These are phyloP conservation scores for Syngnathus floridae DNA, from an alignment of 2,113 vertebrate species.

Conservation along the genomic window DNA sequence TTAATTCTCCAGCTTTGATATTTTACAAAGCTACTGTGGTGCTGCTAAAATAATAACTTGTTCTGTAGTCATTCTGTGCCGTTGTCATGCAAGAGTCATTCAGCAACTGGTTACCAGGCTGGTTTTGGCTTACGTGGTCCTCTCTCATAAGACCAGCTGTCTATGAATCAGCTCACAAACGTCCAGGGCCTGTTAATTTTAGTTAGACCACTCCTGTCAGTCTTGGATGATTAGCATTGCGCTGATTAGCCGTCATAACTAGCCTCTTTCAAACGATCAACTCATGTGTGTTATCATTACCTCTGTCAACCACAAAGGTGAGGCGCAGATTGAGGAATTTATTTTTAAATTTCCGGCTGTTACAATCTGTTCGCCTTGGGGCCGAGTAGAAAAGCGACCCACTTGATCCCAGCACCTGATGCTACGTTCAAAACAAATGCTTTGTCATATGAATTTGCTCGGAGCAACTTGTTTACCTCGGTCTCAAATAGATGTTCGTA, in stretches of 20 bases:
- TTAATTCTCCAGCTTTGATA: not conserved
- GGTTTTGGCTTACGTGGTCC: conserved; percentile 10
- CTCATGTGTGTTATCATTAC: not conserved
- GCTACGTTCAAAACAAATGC: not conserved
- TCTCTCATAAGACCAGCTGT: conserved; percentile 1
- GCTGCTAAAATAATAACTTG: conserved; percentile 16
- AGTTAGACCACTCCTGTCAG: no score
- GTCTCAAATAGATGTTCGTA: conserved; percentile 2
- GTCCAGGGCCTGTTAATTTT: not conserved
- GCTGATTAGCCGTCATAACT: no score
- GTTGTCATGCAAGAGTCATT: conserved; percentile 11
- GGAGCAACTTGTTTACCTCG: not conserved
- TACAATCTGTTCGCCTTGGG: not conserved
- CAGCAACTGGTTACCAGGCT: conserved; percentile 9
- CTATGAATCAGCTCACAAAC: not conserved
- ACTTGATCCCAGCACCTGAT: not conserved
- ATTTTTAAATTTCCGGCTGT: not conserved
- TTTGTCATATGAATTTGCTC: not conserved
- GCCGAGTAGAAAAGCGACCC: not conserved
- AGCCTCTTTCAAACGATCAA: not conserved
- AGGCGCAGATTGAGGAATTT: not conserved
- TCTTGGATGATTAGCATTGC: not conserved
- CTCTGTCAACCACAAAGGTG: not conserved
- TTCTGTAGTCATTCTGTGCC: conserved; percentile 4
- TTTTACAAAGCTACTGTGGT: not conserved